Evolutionary conservation across 1,140 invertebrate genomes (phyloP), one percentile per base, ranked within the genome.

Genomic region (Musca domestica): DNA sequence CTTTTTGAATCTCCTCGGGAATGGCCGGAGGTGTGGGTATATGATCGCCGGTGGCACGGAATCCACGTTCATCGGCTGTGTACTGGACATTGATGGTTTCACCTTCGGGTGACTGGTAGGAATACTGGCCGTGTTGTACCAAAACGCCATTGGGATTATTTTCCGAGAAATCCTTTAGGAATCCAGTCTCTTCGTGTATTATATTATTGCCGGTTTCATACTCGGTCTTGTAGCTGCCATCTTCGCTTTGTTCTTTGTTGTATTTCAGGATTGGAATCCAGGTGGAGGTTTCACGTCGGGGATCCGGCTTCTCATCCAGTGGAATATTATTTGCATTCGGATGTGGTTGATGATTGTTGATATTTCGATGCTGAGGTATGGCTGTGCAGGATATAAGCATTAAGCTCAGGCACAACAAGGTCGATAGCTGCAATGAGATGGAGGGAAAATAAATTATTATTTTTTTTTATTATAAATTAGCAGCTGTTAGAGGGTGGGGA

Each of bases 131-230:
- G 72, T 92, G 88, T 78, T 93, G 92, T 0, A 92, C 91, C 48
- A 93, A 84, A 22, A 90, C 87, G 17, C 86, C 83, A 66, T 86
- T 83, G 47, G 86, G 84, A 76, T 88, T 85, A 15, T 82, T 85
- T n/a, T 88, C 87, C 1, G 87, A 88, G 14, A 90, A 82, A 68
- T 86, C 86, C 81, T 90, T 94, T 66, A 94, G 82, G 83, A 87
- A 93, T 66, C 93, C 93, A 70, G 88, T 87, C 82, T 95, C 92
- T 83, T 93, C 87, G 20, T 91, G 90, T 2, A 90, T 81, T 69
- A 94, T 94, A 77, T 92, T 91, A 83, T 95, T 94, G 7, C 90
- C 91, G 67, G 92, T 94, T 83, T 94, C 92, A 81, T 92, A 92
- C 88, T 89, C 84, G 64, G 90, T 89, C 82, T 90, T 91, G 76